Base-by-base conservation (phyloP, 2,113 vertebrate species). In the Chaetura pelagica region DNA sequence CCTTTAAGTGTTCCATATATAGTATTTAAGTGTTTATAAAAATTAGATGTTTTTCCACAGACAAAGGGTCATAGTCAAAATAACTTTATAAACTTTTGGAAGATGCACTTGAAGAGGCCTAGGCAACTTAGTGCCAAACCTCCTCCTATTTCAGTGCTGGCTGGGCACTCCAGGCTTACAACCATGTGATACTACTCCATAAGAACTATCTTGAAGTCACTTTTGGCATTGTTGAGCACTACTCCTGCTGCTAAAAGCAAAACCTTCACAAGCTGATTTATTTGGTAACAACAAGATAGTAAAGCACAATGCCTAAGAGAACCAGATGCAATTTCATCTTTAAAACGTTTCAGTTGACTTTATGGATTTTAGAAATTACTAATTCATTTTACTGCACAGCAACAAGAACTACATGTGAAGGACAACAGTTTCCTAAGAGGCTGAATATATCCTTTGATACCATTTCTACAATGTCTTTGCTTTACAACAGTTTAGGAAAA, bases 361-460 rank as follows among this genome's bases (percentile, higher is more conserved):
- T 83, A 95, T 86, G 27, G 91, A 77, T 91, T 96, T 76, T 55
- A 90, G 21, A 86, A 77, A 86, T 87, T 67, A 88, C 23, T 77
- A 48, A 48, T 83, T 69, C 18, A 74, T 83, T 96, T 95, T 93
- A 94, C 52, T 96, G 91, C 93, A 80, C 55, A 93, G 95, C 91
- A 96, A 96, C 84, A 86, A 66, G 51, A 35, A 44, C 22, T 42
- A 58, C 6, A 23, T 4, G 8, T 2, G 7, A 88, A 91, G 42
- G 32, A 87, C 63, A 34, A 74, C 83, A 3, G 0, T 66, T 94
- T 83, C 35, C 46, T 42, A 59, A 30, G 68, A 91, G 49, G 22
- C 26, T 55, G 57, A 34, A 59, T 63, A 63, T 32, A 79, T 66
- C 63, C 18, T 85, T 68, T 54, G 18, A 46, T 17, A 76, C 6